phyloP scores from a whole-genome alignment of 2,797 vertebrate species.

The Naso thynnoides region DNA sequence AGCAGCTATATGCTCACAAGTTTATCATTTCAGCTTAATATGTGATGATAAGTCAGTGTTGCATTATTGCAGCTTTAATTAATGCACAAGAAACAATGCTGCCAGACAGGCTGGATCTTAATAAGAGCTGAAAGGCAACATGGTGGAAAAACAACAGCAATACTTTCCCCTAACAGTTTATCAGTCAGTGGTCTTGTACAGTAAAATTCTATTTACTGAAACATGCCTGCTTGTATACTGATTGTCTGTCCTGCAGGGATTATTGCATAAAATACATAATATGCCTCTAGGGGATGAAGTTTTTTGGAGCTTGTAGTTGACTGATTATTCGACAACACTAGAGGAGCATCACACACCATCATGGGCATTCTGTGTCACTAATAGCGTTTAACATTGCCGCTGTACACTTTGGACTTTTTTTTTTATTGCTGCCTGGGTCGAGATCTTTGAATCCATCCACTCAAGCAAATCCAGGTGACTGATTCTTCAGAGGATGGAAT shows the following conservation, averaged over 20 bases:
- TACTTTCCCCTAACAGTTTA: not conserved
- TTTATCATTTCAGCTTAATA: not conserved
- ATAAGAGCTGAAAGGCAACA: not conserved
- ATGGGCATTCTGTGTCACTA: conserved; percentile 26
- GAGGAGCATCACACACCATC: conserved; percentile 18
- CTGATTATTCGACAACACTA: conserved; percentile 44
- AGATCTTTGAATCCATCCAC: too few relatives aligned
- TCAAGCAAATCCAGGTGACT: too few relatives aligned
- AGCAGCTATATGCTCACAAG: not conserved
- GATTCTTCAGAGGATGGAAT: too few relatives aligned
- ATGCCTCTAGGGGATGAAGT: conserved; percentile 19
- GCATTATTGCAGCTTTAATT: not conserved
- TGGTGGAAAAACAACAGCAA: not conserved
- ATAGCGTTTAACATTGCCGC: conserved; percentile 1
- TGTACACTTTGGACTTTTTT: conserved; percentile 6
- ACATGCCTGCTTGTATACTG: not conserved
- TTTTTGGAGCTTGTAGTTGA: conserved; percentile 19
- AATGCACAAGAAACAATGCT: not conserved
- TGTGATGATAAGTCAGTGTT: not conserved
- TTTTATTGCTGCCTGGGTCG: not conserved
- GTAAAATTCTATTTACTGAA: not conserved
- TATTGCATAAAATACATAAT: conserved; percentile 14
- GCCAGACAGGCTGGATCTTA: not conserved
- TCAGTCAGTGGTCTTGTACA: not conserved
- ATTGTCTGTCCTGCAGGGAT: conserved; percentile 12